Base-by-base conservation (phyloP, 1,140 invertebrate genomes). In the Oppia nitens region DNA sequence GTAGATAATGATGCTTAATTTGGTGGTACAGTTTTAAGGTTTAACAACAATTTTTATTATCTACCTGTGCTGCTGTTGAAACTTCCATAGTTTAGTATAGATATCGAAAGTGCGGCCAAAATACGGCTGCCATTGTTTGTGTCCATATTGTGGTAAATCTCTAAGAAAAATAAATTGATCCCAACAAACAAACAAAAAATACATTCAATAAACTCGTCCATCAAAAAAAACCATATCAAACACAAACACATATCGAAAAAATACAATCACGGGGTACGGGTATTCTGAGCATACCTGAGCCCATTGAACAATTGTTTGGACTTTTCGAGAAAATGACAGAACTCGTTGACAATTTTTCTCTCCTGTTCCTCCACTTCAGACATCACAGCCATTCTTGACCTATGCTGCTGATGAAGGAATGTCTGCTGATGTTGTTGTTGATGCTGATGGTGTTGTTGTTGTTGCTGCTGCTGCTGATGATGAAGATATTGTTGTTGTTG, bases 31-130 rank as follows among this genome's bases (percentile, higher is more conserved):
- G n/a, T n/a, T n/a, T n/a, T n/a, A n/a, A n/a, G n/a, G n/a, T n/a
- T 25, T 63, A 59, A 26, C 50, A 47, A 25, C 11, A n/a, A 20
- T 62, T 49, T 72, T 17, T 40, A 40, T 9, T 9, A 17, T 17
- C 6, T 79, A 82, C 73, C 92, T 81, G 75, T 97, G 89, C 72
- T 95, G 88, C 71, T 96, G 92, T 72, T 98, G 93, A 73, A 92
- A 98, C 72, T 95, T 96, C 93, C 93, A 98, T 49, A 98, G 77
- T 75, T 93, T 94, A 28, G 92, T 95, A 75, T 96, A 98, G 55
- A 96, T 87, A 77, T 98, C 92, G 75, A 98, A 97, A 53, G 92
- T 95, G 60, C 89, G 79, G 9, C 88, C 89, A 76, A 97, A 98
- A 74, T 97, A 95, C 6, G 85, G 84, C 75, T 96, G 91, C 93